Conservation (phyloP, 1,140 invertebrate genomes). For the Calephelis virginiensis region DNA sequence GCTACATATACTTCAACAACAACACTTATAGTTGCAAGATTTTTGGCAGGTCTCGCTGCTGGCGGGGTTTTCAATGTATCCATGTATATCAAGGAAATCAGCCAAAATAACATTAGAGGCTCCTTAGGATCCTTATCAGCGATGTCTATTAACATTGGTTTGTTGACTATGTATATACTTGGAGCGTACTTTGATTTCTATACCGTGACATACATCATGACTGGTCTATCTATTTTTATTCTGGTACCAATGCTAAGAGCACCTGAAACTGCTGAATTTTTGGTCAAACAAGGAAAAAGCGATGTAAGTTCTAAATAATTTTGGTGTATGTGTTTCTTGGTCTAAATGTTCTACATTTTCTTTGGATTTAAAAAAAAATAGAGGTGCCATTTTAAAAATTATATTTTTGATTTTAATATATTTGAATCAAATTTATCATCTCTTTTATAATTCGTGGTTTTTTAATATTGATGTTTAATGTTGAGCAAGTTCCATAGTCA, state of each 20-base stretch:
- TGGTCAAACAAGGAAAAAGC: conserved; percentile 39
- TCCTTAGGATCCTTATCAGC: conserved; percentile 29
- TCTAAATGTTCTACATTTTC: too few relatives aligned
- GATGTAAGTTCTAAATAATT: conserved; percentile 31
- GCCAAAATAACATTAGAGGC: conserved; percentile 37
- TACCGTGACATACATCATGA: conserved; percentile 35
- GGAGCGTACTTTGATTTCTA: conserved; percentile 77
- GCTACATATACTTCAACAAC: conserved; percentile 19
- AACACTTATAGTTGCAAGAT: conserved; percentile 26
- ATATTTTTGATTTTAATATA: too few relatives aligned
- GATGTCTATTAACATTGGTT: conserved; percentile 30
- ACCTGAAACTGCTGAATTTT: conserved; percentile 42
- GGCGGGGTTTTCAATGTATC: conserved; percentile 33
- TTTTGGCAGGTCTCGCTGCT: conserved; percentile 28
- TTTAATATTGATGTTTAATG: too few relatives aligned
- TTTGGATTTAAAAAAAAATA: too few relatives aligned
- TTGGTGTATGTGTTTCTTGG: too few relatives aligned
- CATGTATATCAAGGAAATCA: conserved; percentile 39
- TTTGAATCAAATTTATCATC: too few relatives aligned
- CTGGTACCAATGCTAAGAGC: conserved; percentile 32
- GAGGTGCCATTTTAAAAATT: too few relatives aligned
- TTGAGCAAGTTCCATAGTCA: too few relatives aligned
- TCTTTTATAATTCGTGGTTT: too few relatives aligned
- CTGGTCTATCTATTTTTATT: conserved; percentile 32
- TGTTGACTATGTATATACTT: conserved; percentile 71